Percentiles rank a stretch among this genome's conserved stretches.
phyloP scores from a whole-genome alignment of 2,888 invertebrate genomes.

The Plagiodera versicolora region DNA sequence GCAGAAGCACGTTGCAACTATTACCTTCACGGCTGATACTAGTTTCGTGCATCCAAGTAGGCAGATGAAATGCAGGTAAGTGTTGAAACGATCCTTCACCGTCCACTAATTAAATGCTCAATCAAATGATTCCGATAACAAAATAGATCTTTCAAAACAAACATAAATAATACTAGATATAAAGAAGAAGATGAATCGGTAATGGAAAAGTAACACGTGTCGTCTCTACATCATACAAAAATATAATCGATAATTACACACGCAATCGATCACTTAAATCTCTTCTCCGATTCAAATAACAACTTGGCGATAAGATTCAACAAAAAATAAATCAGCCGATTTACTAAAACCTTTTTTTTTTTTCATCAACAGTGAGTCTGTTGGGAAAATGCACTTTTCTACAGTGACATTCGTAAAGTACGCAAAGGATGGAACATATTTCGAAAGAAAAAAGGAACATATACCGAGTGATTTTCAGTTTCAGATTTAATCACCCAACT shows the following conservation, averaged over 20 bases:
- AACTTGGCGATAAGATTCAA: neutral
- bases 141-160: neutral
- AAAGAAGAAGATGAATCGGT: neutral
- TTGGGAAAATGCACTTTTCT: no score
- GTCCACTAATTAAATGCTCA: neutral
- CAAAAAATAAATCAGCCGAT: constrained; percentile 7
- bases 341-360: neutral
- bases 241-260: neutral
- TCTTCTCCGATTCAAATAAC: neutral
- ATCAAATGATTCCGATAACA: neutral
- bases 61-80: no score
- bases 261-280: neutral
- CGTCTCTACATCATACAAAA: neutral
- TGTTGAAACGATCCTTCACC: neutral
- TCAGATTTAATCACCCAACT: no score
- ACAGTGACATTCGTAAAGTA: no score
- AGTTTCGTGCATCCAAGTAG: neutral
- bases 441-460: no score
- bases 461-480: no score
- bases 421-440: no score
- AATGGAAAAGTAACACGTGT: neutral
- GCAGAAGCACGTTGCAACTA: neutral
- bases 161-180: no score
- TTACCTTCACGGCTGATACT: neutral
- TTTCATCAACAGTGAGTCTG: neutral